phyloP scores from a whole-genome alignment of 1,140 invertebrate genomes.

The Drosophila malerkotliana region DNA sequence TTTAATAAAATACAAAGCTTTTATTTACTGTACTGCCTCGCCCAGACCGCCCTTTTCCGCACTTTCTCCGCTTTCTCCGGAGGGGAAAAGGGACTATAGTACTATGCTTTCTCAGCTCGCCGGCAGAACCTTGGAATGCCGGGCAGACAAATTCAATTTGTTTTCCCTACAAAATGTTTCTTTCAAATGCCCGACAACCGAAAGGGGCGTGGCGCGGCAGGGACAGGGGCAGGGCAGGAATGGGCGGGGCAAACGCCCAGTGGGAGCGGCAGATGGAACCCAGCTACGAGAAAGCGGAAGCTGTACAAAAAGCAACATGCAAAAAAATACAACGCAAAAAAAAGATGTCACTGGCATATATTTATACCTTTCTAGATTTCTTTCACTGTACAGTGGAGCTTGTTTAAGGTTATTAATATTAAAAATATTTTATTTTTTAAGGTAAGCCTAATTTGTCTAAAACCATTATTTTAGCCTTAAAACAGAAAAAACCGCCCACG shows the following conservation, averaged over 20 bases:
- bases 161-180: constrained; percentile 46
- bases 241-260: neutral
- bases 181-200: constrained; percentile 29
- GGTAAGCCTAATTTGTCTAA: no score
- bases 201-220: constrained; percentile 4
- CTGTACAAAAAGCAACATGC: constrained; percentile 34
- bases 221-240: neutral
- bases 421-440: neutral
- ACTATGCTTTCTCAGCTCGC: constrained; percentile 8
- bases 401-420: neutral
- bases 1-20: constrained; percentile 15
- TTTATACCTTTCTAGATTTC: neutral
- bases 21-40: constrained; percentile 21
- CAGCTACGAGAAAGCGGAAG: constrained; percentile 48
- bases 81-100: neutral
- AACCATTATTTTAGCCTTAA: no score
- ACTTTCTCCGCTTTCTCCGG: constrained; percentile 14
- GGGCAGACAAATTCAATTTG: constrained; percentile 60
- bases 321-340: constrained; percentile 13
- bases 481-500: no score
- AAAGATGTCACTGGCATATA: constrained; percentile 4
- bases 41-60: neutral
- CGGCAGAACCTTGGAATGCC: constrained; percentile 28
- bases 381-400: constrained; percentile 10
- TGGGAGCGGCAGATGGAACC: constrained; percentile 19